Conservation (phyloP, 2,113 vertebrate genomes). For the Chroicocephalus ridibundus region DNA sequence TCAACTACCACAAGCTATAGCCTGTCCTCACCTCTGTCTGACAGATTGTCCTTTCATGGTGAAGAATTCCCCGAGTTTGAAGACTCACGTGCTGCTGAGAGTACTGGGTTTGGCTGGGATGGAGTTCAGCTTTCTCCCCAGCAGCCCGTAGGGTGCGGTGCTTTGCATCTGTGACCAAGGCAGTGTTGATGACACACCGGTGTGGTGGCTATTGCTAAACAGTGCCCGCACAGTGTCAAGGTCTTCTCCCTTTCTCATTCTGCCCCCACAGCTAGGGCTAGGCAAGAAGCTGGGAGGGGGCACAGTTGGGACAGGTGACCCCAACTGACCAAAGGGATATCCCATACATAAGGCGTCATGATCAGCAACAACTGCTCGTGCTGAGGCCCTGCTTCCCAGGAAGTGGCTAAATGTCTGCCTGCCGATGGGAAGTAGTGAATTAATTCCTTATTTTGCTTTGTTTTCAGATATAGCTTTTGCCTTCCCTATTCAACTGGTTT, state of each 20-base stretch:
- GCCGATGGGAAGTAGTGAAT: background rate
- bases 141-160: background rate
- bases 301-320: background rate
- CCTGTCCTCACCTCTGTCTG: background rate
- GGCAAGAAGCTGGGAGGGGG: background rate
- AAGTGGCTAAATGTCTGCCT: background rate
- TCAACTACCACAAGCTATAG: background rate
- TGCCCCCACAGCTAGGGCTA: background rate
- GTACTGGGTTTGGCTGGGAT: background rate
- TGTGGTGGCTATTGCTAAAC: background rate
- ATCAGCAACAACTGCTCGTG: background rate
- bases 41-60: background rate
- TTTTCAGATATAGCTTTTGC: background rate
- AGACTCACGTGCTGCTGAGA: background rate
- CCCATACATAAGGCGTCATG: fast-evolving
- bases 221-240: background rate
- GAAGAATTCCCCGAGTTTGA: background rate
- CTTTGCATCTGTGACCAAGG: background rate
- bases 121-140: background rate
- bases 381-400: background rate
- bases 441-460: background rate
- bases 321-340: background rate
- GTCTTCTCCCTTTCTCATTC: background rate
- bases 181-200: background rate
- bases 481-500: background rate